Base-by-base conservation (phyloP, 1,140 invertebrate genomes). In the Diachasma alloeum region DNA sequence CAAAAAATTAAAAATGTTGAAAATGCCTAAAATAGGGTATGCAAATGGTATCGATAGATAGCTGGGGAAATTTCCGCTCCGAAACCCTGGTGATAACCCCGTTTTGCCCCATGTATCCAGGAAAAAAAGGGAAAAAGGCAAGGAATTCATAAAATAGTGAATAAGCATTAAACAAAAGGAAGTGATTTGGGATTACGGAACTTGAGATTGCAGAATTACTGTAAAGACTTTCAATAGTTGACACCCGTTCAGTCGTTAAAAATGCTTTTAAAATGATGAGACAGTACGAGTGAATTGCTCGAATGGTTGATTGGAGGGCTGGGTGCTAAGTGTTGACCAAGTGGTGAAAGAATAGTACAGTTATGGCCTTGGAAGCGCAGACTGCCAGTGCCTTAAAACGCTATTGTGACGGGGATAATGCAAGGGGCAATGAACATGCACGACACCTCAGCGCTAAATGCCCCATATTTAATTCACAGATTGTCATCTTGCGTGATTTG, bases 371-470 rank as follows among this genome's bases (percentile, higher is more conserved):
- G 42, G 22, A 22, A 72, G 8, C 13, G 31, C n/a, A 17, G 42
- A 46, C 15, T 42, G 42, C 31, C 37, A 72, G 48, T 17, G 42
- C 15, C 59, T 63, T 56, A 8, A 56, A 63, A 31, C 11, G 22
- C 24, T 26, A 26, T 63, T 63, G 19, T 63, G 24, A 63, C 22
- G 59, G 3, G 48, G 13, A 46, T 46, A 42, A 53, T 46, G 46
- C 24, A 36, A 46, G 46, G 44, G 63, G 56, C 39, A 56, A 56
- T 56, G 72, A 74, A 63, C 48, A 42, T 63, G 71, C 31, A 39
- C 36, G 48, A 56, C 44, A 46, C 69, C 39, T 26, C 9, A 24
- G n/a, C 39, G 42, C 24, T 69, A 11, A 67, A 36, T 24, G 13
- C 39, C 39, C 39, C 39, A 31, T 42, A 42, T 42, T 42, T 42